A percentile compares a stretch with the other conserved stretches of the same genome.
phyloP scores from a whole-genome alignment of 1,140 invertebrate species.

The Trachymyrmex septentrionalis region DNA sequence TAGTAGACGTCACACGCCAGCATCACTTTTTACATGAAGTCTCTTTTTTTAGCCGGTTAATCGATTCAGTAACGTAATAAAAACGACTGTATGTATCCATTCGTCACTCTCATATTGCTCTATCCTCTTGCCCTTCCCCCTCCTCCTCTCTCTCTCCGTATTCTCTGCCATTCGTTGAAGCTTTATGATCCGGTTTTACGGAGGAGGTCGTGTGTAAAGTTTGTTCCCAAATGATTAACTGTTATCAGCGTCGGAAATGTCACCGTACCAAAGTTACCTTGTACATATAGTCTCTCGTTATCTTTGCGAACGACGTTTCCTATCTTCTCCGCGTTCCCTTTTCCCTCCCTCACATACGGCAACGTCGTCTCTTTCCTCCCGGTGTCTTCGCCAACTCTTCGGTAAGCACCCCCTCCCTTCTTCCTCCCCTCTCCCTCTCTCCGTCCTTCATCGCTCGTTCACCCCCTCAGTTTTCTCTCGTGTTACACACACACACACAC shows the following conservation, averaged over 20 bases:
- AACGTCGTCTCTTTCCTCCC: conserved; percentile 3
- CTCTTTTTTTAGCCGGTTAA: conserved; percentile 60
- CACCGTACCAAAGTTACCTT: conserved; percentile 63
- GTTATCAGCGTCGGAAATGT: conserved; percentile 62
- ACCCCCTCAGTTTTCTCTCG: conserved; percentile 55
- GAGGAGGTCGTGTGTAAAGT: conserved; percentile 66
- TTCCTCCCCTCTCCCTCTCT: not conserved
- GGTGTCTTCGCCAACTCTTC: conserved; percentile 33
- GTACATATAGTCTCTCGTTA: conserved; percentile 68
- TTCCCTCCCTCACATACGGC: not conserved
- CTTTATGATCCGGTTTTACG: conserved; percentile 65
- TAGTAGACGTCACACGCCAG: conserved; percentile 46
- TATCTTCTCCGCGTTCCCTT: conserved; percentile 7
- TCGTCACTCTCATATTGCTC: not conserved
- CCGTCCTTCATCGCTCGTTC: not conserved
- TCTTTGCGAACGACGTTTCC: conserved; percentile 51
- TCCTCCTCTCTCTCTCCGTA: not conserved
- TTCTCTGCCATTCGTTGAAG: conserved; percentile 16
- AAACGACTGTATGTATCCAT: conserved; percentile 56
- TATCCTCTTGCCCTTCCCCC: too few relatives aligned
- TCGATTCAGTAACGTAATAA: conserved; percentile 63
- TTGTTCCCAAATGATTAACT: conserved; percentile 64
- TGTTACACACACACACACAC: conserved; percentile 9
- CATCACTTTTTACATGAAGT: conserved; percentile 68
- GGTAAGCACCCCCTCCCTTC: not conserved